Conservation (phyloP, 2,113 vertebrate species). For the Murina feae region DNA sequence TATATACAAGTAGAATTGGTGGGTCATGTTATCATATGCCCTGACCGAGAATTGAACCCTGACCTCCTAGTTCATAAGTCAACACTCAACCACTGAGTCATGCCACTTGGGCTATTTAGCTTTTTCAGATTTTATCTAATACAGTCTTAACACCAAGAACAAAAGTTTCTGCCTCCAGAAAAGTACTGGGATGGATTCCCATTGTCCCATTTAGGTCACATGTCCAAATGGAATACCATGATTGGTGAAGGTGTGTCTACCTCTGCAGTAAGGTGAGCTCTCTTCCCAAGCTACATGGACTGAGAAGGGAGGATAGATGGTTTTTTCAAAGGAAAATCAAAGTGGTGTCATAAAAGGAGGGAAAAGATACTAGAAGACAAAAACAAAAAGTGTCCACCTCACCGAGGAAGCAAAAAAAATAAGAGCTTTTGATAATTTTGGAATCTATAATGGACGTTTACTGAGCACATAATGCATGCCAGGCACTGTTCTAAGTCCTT, state of each 20-base stretch:
- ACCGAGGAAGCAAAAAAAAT: neutral
- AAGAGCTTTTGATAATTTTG: neutral
- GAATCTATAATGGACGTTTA: neutral
- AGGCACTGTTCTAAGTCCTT: neutral
- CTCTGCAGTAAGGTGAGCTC: neutral
- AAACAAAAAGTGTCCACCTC: neutral
- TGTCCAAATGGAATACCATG: neutral
- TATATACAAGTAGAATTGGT: neutral
- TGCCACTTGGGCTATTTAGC: neutral
- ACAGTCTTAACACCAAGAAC: neutral
- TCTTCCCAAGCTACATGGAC: neutral
- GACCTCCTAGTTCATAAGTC: too few relatives aligned
- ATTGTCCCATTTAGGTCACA: neutral
- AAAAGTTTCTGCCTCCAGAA: neutral
- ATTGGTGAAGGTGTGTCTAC: neutral
- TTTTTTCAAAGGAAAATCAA: neutral
- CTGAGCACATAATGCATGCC: neutral
- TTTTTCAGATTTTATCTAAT: neutral
- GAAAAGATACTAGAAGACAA: neutral
- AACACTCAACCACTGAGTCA: too few relatives aligned
- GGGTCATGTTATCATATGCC: neutral
- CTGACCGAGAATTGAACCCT: too few relatives aligned
- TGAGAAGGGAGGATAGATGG: neutral
- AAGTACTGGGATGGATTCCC: neutral
- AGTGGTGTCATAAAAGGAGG: neutral